Base-by-base conservation (phyloP, 2,797 vertebrate species). In the Helarctos malayanus region DNA sequence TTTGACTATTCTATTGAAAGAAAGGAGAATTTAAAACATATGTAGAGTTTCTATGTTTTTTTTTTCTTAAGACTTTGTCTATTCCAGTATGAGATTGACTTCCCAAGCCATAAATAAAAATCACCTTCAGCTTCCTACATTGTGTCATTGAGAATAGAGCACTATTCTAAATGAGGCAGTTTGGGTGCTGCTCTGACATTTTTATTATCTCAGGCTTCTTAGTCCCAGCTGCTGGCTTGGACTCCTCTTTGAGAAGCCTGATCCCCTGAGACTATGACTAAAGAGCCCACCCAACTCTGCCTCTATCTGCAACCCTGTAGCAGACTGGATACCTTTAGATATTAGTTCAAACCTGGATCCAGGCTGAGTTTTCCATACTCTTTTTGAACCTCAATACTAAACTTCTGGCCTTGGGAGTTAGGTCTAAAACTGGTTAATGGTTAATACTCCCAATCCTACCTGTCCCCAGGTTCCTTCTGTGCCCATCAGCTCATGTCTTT, bases 21-120 rank as follows among this genome's bases (percentile, higher is more conserved):
- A 79, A 80, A 61, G 63, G 47, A 81, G 6, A 83, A 88, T 69
- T 97, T 89, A 94, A 97, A 82, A 54, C 18, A 80, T 61, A 56
- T 23, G 1, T 47, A 21, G 23, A 92, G 12, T 65, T 92, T 15
- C 32, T 79, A 4, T 52, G 23, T 85, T 96, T 32, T 49, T n/a
- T 61, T 27, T n/a, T 90, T 87, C 75, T 93, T 73, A 45, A 68
- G 23, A 41, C 29, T 59, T 45, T 65, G n/a, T 94, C 59, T 85
- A 14, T 83, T n/a, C 5, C 57, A 61, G 27, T 61, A 52, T 94
- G 38, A 95, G 38, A 35, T 3, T 65, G 63, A 69, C 52, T 89
- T 84, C 19, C 45, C 25, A 75, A 87, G 47, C 29, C 47, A 84
- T 76, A 59, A n/a, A 16, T 57, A 78, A 81, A 65, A 86, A 57